phyloP scores from a whole-genome alignment of 2,888 invertebrate genomes.

The Drosophila maculinotata region DNA sequence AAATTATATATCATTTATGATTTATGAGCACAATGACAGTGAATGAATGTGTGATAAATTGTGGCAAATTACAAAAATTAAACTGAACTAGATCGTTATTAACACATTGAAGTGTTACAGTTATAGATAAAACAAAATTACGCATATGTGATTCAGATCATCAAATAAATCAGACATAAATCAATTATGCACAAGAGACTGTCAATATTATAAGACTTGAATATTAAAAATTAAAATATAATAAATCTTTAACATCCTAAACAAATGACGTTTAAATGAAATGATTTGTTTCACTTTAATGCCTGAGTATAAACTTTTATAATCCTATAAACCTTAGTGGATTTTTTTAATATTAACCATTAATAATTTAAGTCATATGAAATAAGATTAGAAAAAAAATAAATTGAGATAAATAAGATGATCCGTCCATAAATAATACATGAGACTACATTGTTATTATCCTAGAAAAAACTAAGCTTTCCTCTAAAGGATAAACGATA shows the following conservation, averaged over 20 bases:
- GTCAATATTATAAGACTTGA: too few relatives aligned
- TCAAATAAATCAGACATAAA: not conserved
- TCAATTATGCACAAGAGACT: not conserved
- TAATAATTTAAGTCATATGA: not conserved
- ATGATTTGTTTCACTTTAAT: too few relatives aligned
- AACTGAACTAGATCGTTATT: not conserved
- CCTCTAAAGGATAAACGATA: not conserved
- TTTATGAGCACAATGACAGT: constrained; percentile 39
- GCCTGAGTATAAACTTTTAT: not conserved
- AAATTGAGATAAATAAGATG: too few relatives aligned
- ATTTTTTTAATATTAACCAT: too few relatives aligned
- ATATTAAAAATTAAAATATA: too few relatives aligned
- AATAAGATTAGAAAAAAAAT: not conserved
- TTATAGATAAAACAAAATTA: not conserved
- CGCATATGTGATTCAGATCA: too few relatives aligned
- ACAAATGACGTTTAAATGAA: too few relatives aligned
- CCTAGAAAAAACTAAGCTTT: too few relatives aligned
- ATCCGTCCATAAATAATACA: too few relatives aligned
- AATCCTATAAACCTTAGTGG: not conserved
- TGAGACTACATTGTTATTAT: too few relatives aligned
- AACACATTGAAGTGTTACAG: constrained; percentile 11
- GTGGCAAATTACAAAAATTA: constrained; percentile 25
- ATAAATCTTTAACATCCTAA: too few relatives aligned
- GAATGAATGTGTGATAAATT: constrained; percentile 44
- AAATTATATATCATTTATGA: constrained; percentile 40